Conservation (phyloP, 2,888 invertebrate species). For the Nemapogon koenigi region DNA sequence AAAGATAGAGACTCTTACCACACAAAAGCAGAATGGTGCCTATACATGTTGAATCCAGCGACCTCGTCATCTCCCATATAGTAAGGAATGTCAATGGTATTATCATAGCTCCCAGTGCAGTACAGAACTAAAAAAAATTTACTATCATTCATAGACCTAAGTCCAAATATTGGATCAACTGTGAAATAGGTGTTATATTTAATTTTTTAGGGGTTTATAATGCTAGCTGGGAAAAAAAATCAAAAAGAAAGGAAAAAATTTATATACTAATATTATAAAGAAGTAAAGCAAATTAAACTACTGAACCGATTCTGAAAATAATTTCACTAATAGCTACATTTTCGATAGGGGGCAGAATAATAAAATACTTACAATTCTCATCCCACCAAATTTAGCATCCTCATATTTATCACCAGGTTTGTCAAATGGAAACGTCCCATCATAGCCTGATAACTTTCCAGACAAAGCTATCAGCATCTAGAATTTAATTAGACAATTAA, state of each 20-base stretch:
- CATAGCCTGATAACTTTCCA: slow-evolving; percentile 90
- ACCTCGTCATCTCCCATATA: slow-evolving; percentile 88
- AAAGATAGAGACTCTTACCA: slow-evolving; percentile 64
- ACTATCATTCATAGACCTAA: background rate
- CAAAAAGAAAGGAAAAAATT: background rate
- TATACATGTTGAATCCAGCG: slow-evolving; percentile 78
- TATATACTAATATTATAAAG: background rate
- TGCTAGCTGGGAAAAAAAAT: background rate
- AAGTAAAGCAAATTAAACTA: slow-evolving; percentile 4
- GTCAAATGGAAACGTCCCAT: slow-evolving; percentile 93
- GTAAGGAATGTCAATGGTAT: slow-evolving; percentile 87
- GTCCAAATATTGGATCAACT: background rate
- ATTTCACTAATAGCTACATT: no score
- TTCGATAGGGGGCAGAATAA: no score
- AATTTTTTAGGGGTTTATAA: background rate
- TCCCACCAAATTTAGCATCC: slow-evolving; percentile 86
- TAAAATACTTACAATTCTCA: slow-evolving; percentile 79
- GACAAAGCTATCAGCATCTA: slow-evolving; percentile 95
- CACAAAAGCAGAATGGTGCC: slow-evolving; percentile 83
- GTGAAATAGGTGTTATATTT: no score
- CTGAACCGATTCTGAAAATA: no score
- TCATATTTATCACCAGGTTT: slow-evolving; percentile 96
- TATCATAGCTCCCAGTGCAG: slow-evolving; percentile 82
- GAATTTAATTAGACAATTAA: slow-evolving; percentile 20
- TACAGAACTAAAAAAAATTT: slow-evolving; percentile 80